phyloP scores from a whole-genome alignment of 2,888 invertebrate species.

The Priocnemis perturbator region DNA sequence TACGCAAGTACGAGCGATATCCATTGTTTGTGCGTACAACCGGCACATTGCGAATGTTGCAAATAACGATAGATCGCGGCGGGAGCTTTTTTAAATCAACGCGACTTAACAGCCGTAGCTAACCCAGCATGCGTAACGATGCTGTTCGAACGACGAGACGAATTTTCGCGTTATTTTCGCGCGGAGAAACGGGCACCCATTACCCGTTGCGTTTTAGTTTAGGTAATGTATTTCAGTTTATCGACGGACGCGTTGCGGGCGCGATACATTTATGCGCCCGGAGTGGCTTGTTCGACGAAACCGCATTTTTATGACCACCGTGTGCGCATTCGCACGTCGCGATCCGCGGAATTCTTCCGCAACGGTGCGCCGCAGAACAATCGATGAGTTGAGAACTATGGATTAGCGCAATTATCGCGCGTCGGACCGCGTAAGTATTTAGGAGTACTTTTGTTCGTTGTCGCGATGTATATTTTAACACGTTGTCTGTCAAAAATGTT shows the following conservation, averaged over 20 bases:
- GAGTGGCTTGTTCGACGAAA: constrained; percentile 12
- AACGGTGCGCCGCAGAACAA: not conserved
- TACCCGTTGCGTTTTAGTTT: constrained; percentile 31
- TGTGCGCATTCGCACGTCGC: not conserved
- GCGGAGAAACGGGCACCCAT: constrained; percentile 21
- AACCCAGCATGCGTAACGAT: too few species aligned
- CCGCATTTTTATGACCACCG: constrained; percentile 17
- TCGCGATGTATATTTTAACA: too few species aligned
- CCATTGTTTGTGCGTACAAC: too few species aligned
- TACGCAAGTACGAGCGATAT: too few species aligned
- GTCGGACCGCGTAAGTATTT: too few species aligned
- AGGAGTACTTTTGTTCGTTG: too few species aligned
- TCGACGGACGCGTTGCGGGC: constrained; percentile 18
- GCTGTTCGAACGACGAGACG: too few species aligned
- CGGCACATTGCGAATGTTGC: too few species aligned
- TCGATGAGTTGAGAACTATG: not conserved
- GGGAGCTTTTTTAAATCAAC: constrained; percentile 7
- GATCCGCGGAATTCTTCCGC: not conserved
- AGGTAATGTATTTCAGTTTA: constrained; percentile 30
- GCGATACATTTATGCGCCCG: constrained; percentile 16
- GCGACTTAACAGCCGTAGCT: constrained; percentile 10
- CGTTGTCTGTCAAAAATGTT: too few species aligned
- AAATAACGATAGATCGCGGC: too few species aligned
- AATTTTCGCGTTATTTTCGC: constrained; percentile 38
- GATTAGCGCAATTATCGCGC: too few species aligned